Evolutionary conservation across 2,797 vertebrate genomes (phyloP).

Genomic region (Sebastes steindachneri): DNA sequence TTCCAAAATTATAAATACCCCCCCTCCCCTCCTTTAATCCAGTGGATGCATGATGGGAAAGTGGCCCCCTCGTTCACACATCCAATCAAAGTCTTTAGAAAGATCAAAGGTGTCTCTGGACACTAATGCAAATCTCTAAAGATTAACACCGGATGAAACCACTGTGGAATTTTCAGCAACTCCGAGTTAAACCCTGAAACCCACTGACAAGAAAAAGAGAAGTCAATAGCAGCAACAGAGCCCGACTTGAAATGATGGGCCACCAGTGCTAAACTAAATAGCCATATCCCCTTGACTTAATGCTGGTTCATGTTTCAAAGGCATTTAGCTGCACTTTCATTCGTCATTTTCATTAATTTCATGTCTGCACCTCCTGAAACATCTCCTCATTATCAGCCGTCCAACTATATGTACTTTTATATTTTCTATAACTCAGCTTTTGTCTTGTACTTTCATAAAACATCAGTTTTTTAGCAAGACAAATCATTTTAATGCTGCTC

Average conservation of each 20-base stretch:
- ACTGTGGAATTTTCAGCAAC: slow-evolving; percentile 77
- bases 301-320: slow-evolving; percentile 46
- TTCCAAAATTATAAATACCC: slow-evolving; percentile 79
- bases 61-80: slow-evolving; percentile 72
- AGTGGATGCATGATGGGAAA: slow-evolving; percentile 78
- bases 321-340: slow-evolving; percentile 6
- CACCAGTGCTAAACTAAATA: slow-evolving; percentile 18
- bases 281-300: slow-evolving; percentile 17
- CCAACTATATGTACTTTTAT: not conserved
- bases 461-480: not conserved
- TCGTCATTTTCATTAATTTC: slow-evolving; percentile 16
- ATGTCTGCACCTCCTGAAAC: not conserved
- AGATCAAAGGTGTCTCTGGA: slow-evolving; percentile 85
- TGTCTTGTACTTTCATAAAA: not conserved
- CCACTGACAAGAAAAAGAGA: slow-evolving; percentile 56
- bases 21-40: slow-evolving; percentile 55
- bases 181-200: slow-evolving; percentile 68
- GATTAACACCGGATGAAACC: slow-evolving; percentile 84
- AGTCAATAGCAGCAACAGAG: slow-evolving; percentile 57
- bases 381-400: not conserved
- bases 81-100: slow-evolving; percentile 81
- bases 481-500: not conserved
- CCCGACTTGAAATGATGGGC: slow-evolving; percentile 43
- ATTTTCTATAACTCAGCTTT: not conserved
- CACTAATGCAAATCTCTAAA: slow-evolving; percentile 84